These are phyloP conservation scores for Malacoraja senta DNA, from an alignment of 2,797 vertebrate species.

Conservation along the genomic window DNA sequence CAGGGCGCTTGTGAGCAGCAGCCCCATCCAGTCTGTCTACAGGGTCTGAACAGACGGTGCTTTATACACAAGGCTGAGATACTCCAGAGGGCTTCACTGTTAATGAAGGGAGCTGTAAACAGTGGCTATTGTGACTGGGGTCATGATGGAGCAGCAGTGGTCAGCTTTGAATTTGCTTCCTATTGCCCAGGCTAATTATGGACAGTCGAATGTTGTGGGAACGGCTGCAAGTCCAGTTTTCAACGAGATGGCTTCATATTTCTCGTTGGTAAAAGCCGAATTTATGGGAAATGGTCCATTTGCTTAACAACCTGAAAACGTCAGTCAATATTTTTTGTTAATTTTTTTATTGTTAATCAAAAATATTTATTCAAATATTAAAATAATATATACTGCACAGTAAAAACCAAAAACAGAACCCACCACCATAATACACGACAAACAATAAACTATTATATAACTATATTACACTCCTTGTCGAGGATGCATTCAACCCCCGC, in stretches of 20 bases:
- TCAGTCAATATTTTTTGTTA: not conserved
- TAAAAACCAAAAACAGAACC: no score
- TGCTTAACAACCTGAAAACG: not conserved
- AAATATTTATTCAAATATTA: no score
- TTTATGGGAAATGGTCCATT: not conserved
- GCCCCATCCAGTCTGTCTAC: not conserved
- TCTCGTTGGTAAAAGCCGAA: not conserved
- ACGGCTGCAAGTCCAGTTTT: not conserved
- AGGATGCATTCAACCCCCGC: no score
- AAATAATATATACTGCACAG: no score
- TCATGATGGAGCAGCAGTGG: not conserved
- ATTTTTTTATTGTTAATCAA: no score
- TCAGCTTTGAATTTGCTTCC: not conserved
- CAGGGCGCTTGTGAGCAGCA: no score
- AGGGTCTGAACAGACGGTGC: not conserved
- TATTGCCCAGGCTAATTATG: not conserved
- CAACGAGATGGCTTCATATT: not conserved
- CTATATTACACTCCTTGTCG: no score
- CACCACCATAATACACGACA: no score
- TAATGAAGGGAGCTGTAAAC: not conserved
- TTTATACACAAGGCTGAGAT: not conserved
- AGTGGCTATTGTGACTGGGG: not conserved
- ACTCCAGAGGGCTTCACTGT: not conserved
- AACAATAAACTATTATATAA: no score
- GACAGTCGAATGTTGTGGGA: not conserved